Percentiles rank a stretch among this genome's conserved stretches.
phyloP scores from a whole-genome alignment of 37 sponge, comb jelly and placozoan species.

The Chondrosia reniformis region DNA sequence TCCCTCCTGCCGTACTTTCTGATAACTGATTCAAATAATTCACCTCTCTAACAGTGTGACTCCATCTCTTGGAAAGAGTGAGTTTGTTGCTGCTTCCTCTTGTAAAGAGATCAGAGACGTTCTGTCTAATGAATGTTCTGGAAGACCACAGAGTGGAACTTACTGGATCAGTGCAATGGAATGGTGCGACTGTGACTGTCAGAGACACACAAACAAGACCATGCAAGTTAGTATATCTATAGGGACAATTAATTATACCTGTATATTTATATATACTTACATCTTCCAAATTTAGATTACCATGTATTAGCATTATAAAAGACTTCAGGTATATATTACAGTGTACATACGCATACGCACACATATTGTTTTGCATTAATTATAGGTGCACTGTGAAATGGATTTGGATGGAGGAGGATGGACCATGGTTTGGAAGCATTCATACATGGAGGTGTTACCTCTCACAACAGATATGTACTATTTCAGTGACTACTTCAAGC shows the following conservation, averaged over 20 bases:
- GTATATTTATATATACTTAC: not conserved
- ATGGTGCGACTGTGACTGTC: too few species aligned
- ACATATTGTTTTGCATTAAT: not conserved
- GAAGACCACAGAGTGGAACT: too few species aligned
- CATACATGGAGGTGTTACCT: slow-evolving; percentile 26
- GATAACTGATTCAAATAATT: too few species aligned
- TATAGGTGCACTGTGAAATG: slow-evolving; percentile 25
- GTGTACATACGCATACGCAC: not conserved
- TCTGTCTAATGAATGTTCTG: too few species aligned
- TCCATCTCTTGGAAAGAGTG: too few species aligned
- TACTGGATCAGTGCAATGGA: too few species aligned
- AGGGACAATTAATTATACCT: not conserved
- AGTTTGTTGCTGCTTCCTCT: too few species aligned
- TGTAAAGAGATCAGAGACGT: too few species aligned
- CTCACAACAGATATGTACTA: slow-evolving; percentile 9
- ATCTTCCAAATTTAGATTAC: not conserved
- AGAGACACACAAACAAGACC: not conserved
- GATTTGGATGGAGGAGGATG: slow-evolving; percentile 25
- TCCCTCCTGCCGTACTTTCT: too few species aligned
- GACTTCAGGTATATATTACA: not conserved
- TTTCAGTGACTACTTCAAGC: slow-evolving; percentile 11
- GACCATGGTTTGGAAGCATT: slow-evolving; percentile 35
- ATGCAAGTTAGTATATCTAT: not conserved
- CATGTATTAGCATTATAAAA: not conserved
- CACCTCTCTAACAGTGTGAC: too few species aligned